These are phyloP conservation scores for Eudemis profundana DNA, from an alignment of 2,888 invertebrate genomes.

Conservation along the genomic window DNA sequence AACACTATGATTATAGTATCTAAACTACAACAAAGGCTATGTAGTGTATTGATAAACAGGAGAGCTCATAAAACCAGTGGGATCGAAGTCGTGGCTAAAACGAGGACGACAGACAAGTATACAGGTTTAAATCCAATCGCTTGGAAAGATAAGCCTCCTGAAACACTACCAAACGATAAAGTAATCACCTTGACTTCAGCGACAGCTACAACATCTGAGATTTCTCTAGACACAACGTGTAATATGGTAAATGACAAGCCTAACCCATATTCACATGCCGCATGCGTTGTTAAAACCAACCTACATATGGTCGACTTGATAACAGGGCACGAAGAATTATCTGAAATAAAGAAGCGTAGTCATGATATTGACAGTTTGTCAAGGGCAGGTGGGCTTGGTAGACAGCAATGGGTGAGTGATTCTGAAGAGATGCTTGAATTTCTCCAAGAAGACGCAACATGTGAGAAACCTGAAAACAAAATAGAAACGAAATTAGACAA, in stretches of 20 bases:
- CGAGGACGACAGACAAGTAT: conserved; percentile 42
- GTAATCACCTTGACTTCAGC: conserved; percentile 47
- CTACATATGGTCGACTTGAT: too few relatives aligned
- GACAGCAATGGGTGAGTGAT: too few relatives aligned
- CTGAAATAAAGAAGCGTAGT: too few relatives aligned
- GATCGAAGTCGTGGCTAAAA: conserved; percentile 48
- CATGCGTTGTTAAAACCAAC: too few relatives aligned
- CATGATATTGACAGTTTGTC: too few relatives aligned
- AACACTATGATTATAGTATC: conserved; percentile 49
- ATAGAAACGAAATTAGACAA: too few relatives aligned
- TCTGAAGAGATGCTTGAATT: too few relatives aligned
- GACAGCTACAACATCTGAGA: conserved; percentile 52
- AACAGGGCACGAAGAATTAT: too few relatives aligned
- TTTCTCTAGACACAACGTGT: conserved; percentile 44
- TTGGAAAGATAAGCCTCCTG: conserved; percentile 1
- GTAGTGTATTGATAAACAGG: conserved; percentile 46
- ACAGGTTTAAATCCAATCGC: conserved; percentile 41
- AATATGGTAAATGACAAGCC: conserved; percentile 43
- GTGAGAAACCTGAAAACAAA: too few relatives aligned
- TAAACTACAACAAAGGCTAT: conserved; percentile 48
- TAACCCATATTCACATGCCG: too few relatives aligned
- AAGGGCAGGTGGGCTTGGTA: too few relatives aligned
- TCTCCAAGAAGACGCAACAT: too few relatives aligned
- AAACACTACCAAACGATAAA: conserved; percentile 33
- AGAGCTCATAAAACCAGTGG: conserved; percentile 86